phyloP scores from a whole-genome alignment of 2,797 vertebrate species.

The Sorex maritimensis region DNA sequence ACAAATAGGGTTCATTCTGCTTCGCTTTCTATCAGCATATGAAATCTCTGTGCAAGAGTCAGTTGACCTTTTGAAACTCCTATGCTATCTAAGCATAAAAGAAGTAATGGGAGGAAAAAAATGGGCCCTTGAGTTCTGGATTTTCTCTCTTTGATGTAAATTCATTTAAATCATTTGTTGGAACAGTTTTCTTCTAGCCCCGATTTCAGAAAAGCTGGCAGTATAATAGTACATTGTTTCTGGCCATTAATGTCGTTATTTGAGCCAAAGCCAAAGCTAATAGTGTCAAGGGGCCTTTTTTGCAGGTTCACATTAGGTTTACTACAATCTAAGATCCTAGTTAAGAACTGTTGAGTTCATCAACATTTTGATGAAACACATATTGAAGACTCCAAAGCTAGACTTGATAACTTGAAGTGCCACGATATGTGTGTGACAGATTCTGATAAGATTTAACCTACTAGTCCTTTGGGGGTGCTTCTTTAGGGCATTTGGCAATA shows the following conservation, averaged over 20 bases:
- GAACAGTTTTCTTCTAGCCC: constrained; percentile 65
- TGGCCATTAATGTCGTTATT: constrained; percentile 75
- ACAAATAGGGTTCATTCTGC: background rate
- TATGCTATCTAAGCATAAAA: constrained; percentile 58
- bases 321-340: constrained; percentile 11
- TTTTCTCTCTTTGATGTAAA: constrained; percentile 76
- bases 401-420: constrained; percentile 31
- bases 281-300: constrained; percentile 68
- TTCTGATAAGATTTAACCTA: background rate
- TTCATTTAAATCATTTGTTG: constrained; percentile 78
- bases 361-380: constrained; percentile 61
- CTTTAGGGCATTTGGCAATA: background rate
- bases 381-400: constrained; percentile 36
- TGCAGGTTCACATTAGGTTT: constrained; percentile 74
- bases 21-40: constrained; percentile 35
- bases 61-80: background rate
- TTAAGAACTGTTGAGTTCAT: constrained; percentile 66
- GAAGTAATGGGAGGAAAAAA: constrained; percentile 49
- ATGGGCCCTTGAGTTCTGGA: constrained; percentile 42
- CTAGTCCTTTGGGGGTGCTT: background rate
- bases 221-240: constrained; percentile 78
- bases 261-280: constrained; percentile 82
- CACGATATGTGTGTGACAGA: background rate
- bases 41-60: constrained; percentile 32
- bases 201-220: constrained; percentile 71